These are phyloP conservation scores for Galeopterus variegatus DNA, from an alignment of 2,113 vertebrate species.

Conservation along the genomic window DNA sequence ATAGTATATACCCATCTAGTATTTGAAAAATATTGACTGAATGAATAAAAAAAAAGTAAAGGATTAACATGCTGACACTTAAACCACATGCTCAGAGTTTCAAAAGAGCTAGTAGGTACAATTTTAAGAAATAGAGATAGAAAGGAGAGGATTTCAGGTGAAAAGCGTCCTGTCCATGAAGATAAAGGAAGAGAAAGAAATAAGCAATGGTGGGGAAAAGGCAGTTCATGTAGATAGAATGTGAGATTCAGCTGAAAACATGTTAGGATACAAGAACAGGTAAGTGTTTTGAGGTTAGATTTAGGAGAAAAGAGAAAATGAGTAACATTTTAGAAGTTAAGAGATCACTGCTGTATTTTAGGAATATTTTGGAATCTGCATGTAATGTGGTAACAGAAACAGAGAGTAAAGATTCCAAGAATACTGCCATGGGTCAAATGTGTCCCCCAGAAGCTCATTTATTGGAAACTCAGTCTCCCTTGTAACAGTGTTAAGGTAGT, in stretches of 20 bases:
- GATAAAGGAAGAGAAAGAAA: background rate
- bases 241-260: background rate
- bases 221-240: background rate
- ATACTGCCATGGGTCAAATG: no score
- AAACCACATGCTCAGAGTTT: background rate
- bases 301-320: background rate
- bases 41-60: slow-evolving; percentile 21
- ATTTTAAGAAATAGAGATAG: background rate
- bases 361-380: background rate
- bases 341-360: background rate
- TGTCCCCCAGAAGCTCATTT: no score
- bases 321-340: background rate
- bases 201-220: background rate
- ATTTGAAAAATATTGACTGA: background rate
- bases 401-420: background rate
- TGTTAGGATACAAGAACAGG: background rate
- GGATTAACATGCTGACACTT: background rate
- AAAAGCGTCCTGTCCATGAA: background rate
- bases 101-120: background rate
- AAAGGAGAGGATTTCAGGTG: background rate
- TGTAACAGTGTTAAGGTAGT: no score
- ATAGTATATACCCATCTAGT: background rate
- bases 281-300: background rate
- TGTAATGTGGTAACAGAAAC: background rate
- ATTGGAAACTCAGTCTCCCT: no score